Evolutionary conservation across 2,797 vertebrate genomes (phyloP).

Genomic region (Intellagama lesueurii): DNA sequence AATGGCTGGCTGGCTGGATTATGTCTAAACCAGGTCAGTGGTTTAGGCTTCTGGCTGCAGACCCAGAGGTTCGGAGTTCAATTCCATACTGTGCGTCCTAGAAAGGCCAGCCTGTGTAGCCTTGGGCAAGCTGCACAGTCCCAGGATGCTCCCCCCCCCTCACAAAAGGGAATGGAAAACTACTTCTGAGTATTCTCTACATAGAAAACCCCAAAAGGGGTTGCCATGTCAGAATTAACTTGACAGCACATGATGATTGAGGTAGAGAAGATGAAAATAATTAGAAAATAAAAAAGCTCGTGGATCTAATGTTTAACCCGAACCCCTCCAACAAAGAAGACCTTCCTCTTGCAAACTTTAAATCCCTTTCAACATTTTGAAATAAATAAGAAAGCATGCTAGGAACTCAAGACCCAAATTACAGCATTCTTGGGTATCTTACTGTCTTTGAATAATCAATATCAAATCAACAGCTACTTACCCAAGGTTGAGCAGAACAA

Average conservation of each 20-base stretch:
- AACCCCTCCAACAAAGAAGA: not conserved
- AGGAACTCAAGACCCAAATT: not conserved
- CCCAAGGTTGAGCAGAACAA: not conserved
- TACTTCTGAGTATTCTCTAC: no score
- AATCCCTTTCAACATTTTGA: not conserved
- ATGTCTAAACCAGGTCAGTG: no score
- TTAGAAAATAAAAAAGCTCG: not conserved
- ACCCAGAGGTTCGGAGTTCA: no score
- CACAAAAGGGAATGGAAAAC: no score
- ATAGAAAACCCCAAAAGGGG: no score
- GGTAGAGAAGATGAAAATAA: not conserved
- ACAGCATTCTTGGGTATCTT: not conserved
- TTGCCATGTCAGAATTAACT: no score
- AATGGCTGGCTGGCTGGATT: no score
- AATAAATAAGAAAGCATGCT: not conserved
- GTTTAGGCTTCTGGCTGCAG: no score
- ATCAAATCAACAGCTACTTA: not conserved
- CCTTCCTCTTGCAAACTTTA: not conserved
- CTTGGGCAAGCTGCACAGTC: no score
- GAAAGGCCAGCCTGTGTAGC: no score
- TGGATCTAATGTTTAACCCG: not conserved
- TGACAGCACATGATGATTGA: not conserved
- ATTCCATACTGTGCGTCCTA: no score
- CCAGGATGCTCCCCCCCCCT: no score
- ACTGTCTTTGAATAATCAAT: not conserved